Evolutionary conservation across 2,797 vertebrate species (phyloP).

Genomic region (Cichlasoma orientale): DNA sequence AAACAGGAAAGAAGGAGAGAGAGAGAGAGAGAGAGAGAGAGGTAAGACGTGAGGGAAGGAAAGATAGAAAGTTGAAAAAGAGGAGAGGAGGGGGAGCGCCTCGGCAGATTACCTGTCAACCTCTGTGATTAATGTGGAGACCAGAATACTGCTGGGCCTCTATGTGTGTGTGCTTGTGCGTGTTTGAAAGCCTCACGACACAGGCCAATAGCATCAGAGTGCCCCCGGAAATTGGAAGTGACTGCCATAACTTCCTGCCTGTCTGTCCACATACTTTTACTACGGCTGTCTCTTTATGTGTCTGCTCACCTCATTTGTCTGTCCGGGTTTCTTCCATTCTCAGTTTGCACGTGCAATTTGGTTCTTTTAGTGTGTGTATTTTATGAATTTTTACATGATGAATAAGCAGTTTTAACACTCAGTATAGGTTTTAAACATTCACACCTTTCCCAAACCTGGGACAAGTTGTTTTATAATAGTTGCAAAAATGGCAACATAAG

Average conservation of each 20-base stretch:
- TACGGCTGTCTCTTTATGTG: conserved; percentile 11
- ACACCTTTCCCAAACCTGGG: background rate
- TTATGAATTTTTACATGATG: background rate
- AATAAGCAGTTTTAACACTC: background rate
- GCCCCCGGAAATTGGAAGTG: conserved; percentile 73
- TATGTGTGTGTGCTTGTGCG: conserved; percentile 33
- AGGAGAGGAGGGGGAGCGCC: conserved; percentile 51
- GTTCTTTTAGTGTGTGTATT: background rate
- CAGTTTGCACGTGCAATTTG: background rate
- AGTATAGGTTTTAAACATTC: background rate
- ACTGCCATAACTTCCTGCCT: conserved; percentile 62
- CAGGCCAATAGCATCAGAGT: conserved; percentile 58
- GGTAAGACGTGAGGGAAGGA: conserved; percentile 18
- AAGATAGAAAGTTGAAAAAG: conserved; percentile 28
- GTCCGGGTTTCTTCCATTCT: background rate
- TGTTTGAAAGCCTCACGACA: conserved; percentile 52
- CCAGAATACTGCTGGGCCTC: conserved; percentile 61
- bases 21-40: background rate
- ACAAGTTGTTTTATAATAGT: background rate
- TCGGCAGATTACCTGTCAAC: conserved; percentile 82
- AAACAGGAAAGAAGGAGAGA: background rate
- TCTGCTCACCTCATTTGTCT: conserved; percentile 8
- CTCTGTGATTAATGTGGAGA: conserved; percentile 81
- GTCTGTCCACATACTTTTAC: conserved; percentile 47
- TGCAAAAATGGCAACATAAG: background rate